These are phyloP conservation scores for Alauda arvensis DNA, from an alignment of 2,797 vertebrate species.

Conservation along the genomic window DNA sequence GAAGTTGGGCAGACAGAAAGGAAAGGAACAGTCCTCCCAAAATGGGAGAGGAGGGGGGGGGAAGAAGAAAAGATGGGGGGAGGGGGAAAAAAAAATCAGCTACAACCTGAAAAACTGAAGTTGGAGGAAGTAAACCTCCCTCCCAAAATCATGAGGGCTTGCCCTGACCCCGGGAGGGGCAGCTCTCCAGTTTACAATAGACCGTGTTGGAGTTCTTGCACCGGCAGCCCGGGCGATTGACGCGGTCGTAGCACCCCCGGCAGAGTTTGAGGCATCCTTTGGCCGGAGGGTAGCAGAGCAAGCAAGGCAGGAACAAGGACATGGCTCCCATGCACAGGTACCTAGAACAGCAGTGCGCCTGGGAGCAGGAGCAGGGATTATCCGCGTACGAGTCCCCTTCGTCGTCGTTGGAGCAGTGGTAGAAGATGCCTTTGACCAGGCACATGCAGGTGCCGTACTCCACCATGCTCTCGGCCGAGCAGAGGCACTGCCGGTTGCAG, in stretches of 20 bases:
- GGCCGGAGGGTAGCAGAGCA: conserved; percentile 93
- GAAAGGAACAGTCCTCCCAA: conserved; percentile 31
- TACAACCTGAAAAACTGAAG: conserved; percentile 69
- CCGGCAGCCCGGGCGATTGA: conserved; percentile 89
- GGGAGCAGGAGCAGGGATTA: conserved; percentile 92
- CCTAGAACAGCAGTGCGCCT: conserved; percentile 91
- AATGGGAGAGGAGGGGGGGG: rapidly evolving
- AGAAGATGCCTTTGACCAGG: conserved; percentile 93
- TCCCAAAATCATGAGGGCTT: conserved; percentile 88
- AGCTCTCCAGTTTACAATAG: conserved; percentile 95
- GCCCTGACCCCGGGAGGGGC: conserved; percentile 77
- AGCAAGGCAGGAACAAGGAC: conserved; percentile 89
- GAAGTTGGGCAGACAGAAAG: conserved; percentile 48
- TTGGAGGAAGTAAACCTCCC: conserved; percentile 45
- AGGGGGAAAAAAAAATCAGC: conserved; percentile 37
- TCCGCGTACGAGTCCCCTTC: conserved; percentile 92
- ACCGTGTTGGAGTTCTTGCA: conserved; percentile 98
- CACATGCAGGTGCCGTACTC: conserved; percentile 97
- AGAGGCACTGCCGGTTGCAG: conserved; percentile 90
- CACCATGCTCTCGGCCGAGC: conserved; percentile 90
- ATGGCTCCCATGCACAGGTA: conserved; percentile 95
- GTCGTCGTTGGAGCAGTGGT: conserved; percentile 95
- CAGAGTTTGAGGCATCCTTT: conserved; percentile 89
- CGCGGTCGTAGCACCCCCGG: conserved; percentile 86
- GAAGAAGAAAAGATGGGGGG: neutral